Conservation (phyloP, 2,797 vertebrate species). For the Sebastes dallii region DNA sequence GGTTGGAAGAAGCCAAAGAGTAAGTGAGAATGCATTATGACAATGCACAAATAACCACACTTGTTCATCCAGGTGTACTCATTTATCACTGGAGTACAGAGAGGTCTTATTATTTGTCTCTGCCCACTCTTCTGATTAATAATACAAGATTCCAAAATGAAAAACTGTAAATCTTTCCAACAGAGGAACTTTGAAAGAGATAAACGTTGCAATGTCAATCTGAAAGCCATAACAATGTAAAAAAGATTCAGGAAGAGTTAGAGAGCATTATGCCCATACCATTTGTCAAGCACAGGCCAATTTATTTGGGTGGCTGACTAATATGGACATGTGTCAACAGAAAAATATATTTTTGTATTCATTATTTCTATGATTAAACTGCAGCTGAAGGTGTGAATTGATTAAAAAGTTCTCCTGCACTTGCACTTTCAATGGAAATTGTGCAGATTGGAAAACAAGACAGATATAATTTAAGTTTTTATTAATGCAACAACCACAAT, state of each 20-base stretch:
- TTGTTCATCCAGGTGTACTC: background rate
- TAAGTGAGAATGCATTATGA: constrained; percentile 10
- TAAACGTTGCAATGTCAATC: constrained; percentile 14
- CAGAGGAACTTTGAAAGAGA: constrained; percentile 23
- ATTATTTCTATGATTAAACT: background rate
- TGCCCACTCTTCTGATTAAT: constrained; percentile 15
- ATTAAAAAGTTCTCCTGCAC: background rate
- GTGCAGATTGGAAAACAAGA: background rate
- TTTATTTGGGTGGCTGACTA: background rate
- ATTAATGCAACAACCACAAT: background rate
- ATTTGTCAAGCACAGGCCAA: background rate
- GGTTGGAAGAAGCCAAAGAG: constrained; percentile 11
- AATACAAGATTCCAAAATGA: constrained; percentile 25
- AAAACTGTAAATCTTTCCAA: constrained; percentile 18
- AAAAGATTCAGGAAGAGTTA: background rate
- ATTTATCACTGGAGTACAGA: constrained; percentile 15
- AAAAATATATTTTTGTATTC: background rate
- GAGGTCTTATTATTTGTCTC: background rate
- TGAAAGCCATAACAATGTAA: constrained; percentile 8
- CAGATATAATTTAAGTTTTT: background rate
- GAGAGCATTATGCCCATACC: background rate
- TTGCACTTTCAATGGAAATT: background rate
- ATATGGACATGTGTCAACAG: background rate
- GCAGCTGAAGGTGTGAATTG: background rate
- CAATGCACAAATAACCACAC: constrained; percentile 3